phyloP scores from a whole-genome alignment of 2,113 vertebrate genomes.

The Paradisaea rubra region DNA sequence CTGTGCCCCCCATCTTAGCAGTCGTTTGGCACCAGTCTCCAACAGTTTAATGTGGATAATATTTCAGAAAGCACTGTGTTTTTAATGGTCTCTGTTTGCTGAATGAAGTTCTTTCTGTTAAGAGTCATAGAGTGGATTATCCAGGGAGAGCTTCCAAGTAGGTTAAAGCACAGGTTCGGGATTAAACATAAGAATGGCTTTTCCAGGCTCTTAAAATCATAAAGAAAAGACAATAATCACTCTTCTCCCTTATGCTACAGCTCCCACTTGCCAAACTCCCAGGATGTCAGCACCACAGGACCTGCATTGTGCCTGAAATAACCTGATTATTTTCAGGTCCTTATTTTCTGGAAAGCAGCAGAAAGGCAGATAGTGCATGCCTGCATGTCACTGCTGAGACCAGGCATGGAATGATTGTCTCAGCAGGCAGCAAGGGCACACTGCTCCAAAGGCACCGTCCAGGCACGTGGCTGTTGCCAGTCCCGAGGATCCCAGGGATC shows the following conservation, averaged over 20 bases:
- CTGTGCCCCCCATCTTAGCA: not conserved
- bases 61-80: not conserved
- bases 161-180: not conserved
- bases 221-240: not conserved
- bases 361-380: not conserved
- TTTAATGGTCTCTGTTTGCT: not conserved
- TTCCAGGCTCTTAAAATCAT: not conserved
- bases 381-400: not conserved
- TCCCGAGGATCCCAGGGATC: not conserved
- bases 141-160: constrained; percentile 27
- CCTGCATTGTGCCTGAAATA: not conserved
- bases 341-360: not conserved
- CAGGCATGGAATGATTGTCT: rapidly evolving
- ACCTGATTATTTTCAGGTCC: not conserved
- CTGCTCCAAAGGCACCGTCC: rapidly evolving
- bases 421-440: not conserved
- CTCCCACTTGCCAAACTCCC: not conserved
- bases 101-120: not conserved
- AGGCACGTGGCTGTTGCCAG: not conserved
- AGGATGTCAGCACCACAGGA: not conserved
- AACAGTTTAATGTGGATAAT: not conserved
- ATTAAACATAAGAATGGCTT: not conserved
- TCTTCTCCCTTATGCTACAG: not conserved
- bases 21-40: not conserved
- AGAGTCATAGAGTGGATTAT: not conserved